phyloP scores from a whole-genome alignment of 2,888 invertebrate species.

The Acanthosepion lycidas region DNA sequence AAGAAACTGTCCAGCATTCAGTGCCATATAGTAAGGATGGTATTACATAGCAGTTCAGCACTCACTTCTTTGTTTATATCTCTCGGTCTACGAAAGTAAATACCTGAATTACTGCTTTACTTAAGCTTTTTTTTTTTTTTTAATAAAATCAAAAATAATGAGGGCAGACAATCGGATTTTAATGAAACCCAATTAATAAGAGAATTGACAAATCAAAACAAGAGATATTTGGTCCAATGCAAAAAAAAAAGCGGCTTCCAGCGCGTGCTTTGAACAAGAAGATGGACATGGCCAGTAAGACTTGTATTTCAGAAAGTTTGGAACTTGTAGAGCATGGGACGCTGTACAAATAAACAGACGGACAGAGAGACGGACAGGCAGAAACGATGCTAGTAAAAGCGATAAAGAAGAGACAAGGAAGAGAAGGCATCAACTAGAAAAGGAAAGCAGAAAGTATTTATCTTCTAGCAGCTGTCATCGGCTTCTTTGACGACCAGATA shows the following conservation, averaged over 20 bases:
- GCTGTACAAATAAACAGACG: not conserved
- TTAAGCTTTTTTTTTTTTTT: no score
- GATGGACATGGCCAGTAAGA: not conserved
- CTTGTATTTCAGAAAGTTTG: not conserved
- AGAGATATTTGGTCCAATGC: not conserved
- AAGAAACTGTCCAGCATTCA: no score
- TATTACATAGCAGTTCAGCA: no score
- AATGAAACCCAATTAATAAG: not conserved
- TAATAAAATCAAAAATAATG: not conserved
- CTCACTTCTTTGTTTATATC: no score
- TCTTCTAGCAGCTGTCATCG: constrained; percentile 18
- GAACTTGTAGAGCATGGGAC: not conserved
- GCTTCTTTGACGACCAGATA: not conserved
- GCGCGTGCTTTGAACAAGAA: not conserved
- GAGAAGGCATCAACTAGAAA: no score
- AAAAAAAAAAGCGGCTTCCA: not conserved
- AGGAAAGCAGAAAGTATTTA: not conserved
- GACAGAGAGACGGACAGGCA: not conserved
- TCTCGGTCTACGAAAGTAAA: no score
- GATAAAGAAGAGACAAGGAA: not conserved
- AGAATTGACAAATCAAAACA: not conserved
- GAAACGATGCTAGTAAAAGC: not conserved
- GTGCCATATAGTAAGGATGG: no score
- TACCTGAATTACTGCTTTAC: no score
- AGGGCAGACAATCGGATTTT: not conserved